Percentiles rank a stretch among this genome's conserved stretches.
Conservation (phyloP, 2,113 vertebrate genomes). For the Halichoerus grypus region DNA sequence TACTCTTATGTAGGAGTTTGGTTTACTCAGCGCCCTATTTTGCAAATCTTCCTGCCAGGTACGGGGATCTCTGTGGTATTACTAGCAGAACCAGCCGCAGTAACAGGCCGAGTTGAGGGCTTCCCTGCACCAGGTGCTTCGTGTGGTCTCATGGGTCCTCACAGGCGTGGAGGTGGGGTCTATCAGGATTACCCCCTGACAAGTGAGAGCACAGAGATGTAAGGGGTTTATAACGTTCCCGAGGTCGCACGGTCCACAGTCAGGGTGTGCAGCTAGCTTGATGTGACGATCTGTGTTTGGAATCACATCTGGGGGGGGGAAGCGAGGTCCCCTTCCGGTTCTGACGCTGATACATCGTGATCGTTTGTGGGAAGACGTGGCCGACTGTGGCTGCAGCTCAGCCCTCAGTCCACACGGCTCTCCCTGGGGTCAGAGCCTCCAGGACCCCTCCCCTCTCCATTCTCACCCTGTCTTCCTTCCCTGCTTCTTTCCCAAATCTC, state of each 20-base stretch:
- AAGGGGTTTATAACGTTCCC: not conserved
- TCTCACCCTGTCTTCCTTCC: not conserved
- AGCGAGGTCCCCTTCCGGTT: not conserved
- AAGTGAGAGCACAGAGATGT: not conserved
- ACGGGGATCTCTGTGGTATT: not conserved
- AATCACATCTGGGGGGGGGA: accelerated
- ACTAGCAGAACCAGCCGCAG: not conserved
- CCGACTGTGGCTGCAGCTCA: no score
- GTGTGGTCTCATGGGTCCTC: not conserved
- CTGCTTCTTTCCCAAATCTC: not conserved
- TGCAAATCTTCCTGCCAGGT: no score
- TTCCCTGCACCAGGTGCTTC: not conserved
- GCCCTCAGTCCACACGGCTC: accelerated
- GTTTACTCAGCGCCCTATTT: not conserved
- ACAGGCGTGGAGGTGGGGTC: accelerated
- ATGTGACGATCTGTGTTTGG: not conserved
- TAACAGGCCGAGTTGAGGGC: no score
- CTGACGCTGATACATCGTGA: accelerated
- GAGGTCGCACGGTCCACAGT: accelerated
- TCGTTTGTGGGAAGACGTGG: not conserved
- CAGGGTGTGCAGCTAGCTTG: not conserved
- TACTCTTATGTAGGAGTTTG: not conserved
- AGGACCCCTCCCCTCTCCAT: accelerated
- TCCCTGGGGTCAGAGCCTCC: not conserved
- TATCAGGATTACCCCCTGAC: accelerated